phyloP scores from a whole-genome alignment of 2,888 invertebrate genomes.

The Petrolisthes cinctipes region DNA sequence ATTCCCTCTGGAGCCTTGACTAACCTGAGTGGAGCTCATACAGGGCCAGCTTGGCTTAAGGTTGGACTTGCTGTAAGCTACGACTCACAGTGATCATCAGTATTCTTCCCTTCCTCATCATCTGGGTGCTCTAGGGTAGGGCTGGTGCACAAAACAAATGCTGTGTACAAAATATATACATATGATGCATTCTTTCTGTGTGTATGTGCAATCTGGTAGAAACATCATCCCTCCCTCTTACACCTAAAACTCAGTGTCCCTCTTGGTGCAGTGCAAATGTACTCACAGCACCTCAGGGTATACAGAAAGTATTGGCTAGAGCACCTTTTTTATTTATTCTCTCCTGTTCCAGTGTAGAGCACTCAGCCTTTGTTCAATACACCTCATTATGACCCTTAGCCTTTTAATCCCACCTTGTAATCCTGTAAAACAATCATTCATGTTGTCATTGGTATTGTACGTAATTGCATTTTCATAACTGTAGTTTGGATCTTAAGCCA shows the following conservation, averaged over 20 bases:
- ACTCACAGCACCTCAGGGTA: conserved; percentile 33
- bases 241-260: conserved; percentile 23
- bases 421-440: conserved; percentile 61
- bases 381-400: conserved; percentile 32
- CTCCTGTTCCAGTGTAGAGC: conserved; percentile 52
- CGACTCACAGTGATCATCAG: conserved; percentile 55
- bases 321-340: conserved; percentile 49
- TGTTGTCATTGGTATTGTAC: conserved; percentile 62
- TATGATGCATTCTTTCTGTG: conserved; percentile 54
- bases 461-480: conserved; percentile 63
- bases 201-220: conserved; percentile 54
- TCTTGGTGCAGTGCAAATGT: conserved; percentile 40
- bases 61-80: conserved; percentile 23
- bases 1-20: conserved; percentile 35
- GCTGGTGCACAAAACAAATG: conserved; percentile 61
- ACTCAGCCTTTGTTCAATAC: conserved; percentile 59
- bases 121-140: conserved; percentile 62
- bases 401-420: conserved; percentile 54
- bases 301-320: conserved; percentile 38
- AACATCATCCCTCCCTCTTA: conserved; percentile 40
- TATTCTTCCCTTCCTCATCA: conserved; percentile 56
- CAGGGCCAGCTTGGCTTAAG: conserved; percentile 21
- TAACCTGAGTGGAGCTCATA: conserved; percentile 17
- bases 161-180: conserved; percentile 60
- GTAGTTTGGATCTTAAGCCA: conserved; percentile 64